phyloP scores from a whole-genome alignment of 1,140 invertebrate species.

The Aphelinus certus region DNA sequence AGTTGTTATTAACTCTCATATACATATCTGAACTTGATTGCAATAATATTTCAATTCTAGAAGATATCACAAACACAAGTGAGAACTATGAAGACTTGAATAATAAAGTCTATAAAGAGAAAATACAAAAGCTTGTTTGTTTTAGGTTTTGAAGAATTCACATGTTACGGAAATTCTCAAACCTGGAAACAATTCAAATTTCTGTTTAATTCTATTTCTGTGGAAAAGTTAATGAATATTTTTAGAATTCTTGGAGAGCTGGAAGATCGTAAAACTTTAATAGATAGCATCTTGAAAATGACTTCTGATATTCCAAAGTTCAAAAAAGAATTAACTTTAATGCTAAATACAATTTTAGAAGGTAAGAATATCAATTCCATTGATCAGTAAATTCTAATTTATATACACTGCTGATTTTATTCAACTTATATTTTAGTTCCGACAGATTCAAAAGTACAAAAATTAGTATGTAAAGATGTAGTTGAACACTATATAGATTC shows the following conservation, averaged over 20 bases:
- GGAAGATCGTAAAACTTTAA: constrained; percentile 66
- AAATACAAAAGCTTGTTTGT: background rate
- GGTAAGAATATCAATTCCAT: constrained; percentile 49
- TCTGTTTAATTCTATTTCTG: constrained; percentile 57
- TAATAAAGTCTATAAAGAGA: constrained; percentile 22
- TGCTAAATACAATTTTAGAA: constrained; percentile 67
- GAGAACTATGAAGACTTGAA: constrained; percentile 39
- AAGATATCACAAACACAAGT: constrained; percentile 67
- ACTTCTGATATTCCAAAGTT: constrained; percentile 60
- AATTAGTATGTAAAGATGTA: constrained; percentile 60
- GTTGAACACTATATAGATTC: constrained; percentile 67
- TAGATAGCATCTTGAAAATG: constrained; percentile 69
- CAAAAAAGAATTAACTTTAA: constrained; percentile 66
- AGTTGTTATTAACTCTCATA: constrained; percentile 66
- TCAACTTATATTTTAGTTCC: constrained; percentile 48
- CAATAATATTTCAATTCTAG: constrained; percentile 65
- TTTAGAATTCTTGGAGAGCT: constrained; percentile 66
- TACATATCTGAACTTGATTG: constrained; percentile 68
- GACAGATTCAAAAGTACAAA: constrained; percentile 42
- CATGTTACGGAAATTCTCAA: constrained; percentile 37
- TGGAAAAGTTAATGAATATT: constrained; percentile 62
- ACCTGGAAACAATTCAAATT: constrained; percentile 71
- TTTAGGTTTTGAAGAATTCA: constrained; percentile 56
- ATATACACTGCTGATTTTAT: constrained; percentile 17
- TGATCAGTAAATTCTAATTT: constrained; percentile 21